A percentile compares a stretch with the other conserved stretches of the same genome.
Conservation (phyloP, 2,797 vertebrate species). For the Phataginus tricuspis region DNA sequence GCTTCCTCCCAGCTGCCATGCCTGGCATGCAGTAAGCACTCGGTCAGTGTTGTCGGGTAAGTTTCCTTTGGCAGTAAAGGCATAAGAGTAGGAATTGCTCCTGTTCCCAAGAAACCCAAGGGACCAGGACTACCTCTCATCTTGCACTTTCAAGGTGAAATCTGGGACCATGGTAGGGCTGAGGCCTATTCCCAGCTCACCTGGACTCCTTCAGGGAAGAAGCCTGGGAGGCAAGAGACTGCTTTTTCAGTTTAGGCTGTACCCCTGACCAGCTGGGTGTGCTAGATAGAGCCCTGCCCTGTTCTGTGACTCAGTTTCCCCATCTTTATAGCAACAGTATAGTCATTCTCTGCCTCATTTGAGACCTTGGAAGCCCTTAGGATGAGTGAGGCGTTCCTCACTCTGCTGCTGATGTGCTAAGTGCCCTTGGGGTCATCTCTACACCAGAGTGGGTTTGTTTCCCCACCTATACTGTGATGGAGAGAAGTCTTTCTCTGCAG, state of each 20-base stretch:
- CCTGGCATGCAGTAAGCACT: background rate
- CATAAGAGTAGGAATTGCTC: background rate
- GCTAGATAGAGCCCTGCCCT: background rate
- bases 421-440: background rate
- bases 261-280: background rate
- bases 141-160: background rate
- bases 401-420: background rate
- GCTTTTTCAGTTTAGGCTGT: background rate
- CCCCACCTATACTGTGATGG: background rate
- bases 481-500: conserved; percentile 9
- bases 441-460: background rate
- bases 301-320: background rate
- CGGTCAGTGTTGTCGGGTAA: background rate
- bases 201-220: background rate
- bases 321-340: background rate
- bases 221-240: background rate
- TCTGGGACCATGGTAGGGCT: background rate
- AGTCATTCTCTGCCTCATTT: background rate
- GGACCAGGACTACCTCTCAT: background rate
- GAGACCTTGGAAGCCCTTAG: background rate
- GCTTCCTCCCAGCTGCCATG: background rate
- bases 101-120: background rate
- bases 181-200: background rate
- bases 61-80: background rate
- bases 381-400: background rate